These are phyloP conservation scores for Priocnemis perturbator DNA, from an alignment of 2,888 invertebrate genomes.

Conservation along the genomic window DNA sequence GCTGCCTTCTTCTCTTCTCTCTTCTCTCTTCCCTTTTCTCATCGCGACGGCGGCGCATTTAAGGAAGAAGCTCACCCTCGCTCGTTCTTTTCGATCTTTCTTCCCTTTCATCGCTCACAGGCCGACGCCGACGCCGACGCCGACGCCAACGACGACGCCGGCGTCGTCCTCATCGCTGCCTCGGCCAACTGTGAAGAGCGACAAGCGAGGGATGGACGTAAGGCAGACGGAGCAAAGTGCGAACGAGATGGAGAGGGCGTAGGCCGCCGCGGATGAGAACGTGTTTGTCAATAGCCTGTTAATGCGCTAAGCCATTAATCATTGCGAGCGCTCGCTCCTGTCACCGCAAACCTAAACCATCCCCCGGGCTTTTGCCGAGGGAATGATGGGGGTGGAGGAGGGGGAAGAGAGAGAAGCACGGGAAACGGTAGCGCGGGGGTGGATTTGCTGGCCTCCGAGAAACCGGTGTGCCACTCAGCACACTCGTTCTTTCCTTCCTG, in stretches of 20 bases:
- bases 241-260: constrained; percentile 37
- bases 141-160: constrained; percentile 41
- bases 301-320: constrained; percentile 76
- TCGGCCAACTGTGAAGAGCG: constrained; percentile 34
- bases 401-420: not conserved
- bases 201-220: constrained; percentile 28
- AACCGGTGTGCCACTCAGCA: not conserved
- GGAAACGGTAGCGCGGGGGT: constrained; percentile 7
- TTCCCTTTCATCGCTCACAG: constrained; percentile 60
- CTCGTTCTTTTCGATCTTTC: constrained; percentile 58
- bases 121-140: constrained; percentile 41
- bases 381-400: not conserved
- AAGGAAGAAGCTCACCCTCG: constrained; percentile 58
- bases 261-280: constrained; percentile 64
- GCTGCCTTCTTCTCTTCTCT: not conserved
- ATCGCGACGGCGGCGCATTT: constrained; percentile 51
- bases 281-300: constrained; percentile 76
- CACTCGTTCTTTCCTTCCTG: constrained; percentile 1
- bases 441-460: not conserved
- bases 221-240: constrained; percentile 12
- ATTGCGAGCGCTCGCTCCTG: constrained; percentile 71
- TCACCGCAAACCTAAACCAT: constrained; percentile 67
- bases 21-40: constrained; percentile 37
- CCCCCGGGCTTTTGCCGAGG: constrained; percentile 35
- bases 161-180: constrained; percentile 8